These are phyloP conservation scores for Epinephelus moara DNA, from an alignment of 2,113 vertebrate genomes.

Conservation along the genomic window DNA sequence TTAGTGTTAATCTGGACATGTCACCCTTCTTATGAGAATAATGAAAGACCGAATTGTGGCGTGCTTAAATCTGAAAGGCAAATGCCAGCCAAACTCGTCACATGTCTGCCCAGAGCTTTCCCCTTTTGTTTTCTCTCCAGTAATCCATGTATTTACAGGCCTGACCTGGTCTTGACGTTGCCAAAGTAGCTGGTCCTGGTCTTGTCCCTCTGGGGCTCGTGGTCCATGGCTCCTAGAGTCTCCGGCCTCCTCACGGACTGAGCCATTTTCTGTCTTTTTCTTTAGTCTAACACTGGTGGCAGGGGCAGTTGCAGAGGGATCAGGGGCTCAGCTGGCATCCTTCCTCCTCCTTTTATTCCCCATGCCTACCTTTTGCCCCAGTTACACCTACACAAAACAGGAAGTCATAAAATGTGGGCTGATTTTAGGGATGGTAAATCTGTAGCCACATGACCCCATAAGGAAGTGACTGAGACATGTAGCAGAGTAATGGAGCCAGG, in stretches of 20 bases:
- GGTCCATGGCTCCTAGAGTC: conserved; percentile 72
- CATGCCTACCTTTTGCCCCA: conserved; percentile 62
- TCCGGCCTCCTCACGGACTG: conserved; percentile 68
- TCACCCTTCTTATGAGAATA: background rate
- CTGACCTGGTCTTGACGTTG: conserved; percentile 85
- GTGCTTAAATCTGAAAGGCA: conserved; percentile 12
- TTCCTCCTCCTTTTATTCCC: conserved; percentile 72
- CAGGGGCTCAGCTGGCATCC: conserved; percentile 67
- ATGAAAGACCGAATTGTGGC: conserved; percentile 35
- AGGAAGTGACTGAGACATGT: conserved; percentile 39
- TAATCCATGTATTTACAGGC: conserved; percentile 46
- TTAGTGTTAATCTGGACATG: background rate
- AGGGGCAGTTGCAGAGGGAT: conserved; percentile 30
- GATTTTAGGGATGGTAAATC: conserved; percentile 13
- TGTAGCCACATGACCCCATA: conserved; percentile 43
- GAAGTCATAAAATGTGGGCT: conserved; percentile 28
- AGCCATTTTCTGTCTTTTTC: conserved; percentile 65
- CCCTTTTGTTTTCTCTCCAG: conserved; percentile 21
- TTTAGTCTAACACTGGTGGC: conserved; percentile 40
- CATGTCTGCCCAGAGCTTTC: conserved; percentile 13
- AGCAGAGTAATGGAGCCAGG: conserved; percentile 34
- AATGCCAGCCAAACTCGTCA: conserved; percentile 46
- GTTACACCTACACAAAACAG: conserved; percentile 62
- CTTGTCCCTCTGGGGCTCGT: conserved; percentile 72
- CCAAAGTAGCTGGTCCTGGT: conserved; percentile 83